Percentiles rank a stretch among this genome's conserved stretches.
Evolutionary conservation across 2,113 vertebrate species (phyloP).

Genomic region (Corapipo altera): DNA sequence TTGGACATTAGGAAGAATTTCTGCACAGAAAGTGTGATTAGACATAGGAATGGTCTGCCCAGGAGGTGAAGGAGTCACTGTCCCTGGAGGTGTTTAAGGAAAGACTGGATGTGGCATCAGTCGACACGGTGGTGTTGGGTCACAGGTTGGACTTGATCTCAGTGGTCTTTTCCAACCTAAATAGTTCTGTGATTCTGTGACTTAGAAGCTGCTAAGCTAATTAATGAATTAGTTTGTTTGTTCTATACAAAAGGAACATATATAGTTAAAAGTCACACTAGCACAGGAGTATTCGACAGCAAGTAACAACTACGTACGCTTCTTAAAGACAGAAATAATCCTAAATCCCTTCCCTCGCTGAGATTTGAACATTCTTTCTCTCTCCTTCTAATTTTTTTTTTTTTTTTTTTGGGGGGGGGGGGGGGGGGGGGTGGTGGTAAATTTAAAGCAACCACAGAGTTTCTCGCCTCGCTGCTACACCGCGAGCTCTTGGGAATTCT

Average conservation of each 20-base stretch:
- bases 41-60: neutral
- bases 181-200: neutral
- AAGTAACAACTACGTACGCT: neutral
- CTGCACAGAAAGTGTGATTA: neutral
- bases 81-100: neutral
- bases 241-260: accelerated
- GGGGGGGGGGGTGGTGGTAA: too few relatives aligned
- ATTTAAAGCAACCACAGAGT: neutral
- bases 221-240: neutral
- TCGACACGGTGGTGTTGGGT: neutral
- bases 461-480: neutral
- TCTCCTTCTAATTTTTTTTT: neutral
- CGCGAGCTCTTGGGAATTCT: neutral
- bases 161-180: neutral
- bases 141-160: neutral
- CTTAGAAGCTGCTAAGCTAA: too few relatives aligned
- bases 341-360: accelerated
- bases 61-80: neutral
- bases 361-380: neutral
- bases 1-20: neutral
- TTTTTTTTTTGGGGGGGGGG: too few relatives aligned
- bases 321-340: neutral
- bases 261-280: neutral
- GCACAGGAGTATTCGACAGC: neutral
- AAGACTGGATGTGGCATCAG: neutral